These are phyloP conservation scores for Creontiades dilutus DNA, from an alignment of 2,888 invertebrate genomes.

Conservation along the genomic window DNA sequence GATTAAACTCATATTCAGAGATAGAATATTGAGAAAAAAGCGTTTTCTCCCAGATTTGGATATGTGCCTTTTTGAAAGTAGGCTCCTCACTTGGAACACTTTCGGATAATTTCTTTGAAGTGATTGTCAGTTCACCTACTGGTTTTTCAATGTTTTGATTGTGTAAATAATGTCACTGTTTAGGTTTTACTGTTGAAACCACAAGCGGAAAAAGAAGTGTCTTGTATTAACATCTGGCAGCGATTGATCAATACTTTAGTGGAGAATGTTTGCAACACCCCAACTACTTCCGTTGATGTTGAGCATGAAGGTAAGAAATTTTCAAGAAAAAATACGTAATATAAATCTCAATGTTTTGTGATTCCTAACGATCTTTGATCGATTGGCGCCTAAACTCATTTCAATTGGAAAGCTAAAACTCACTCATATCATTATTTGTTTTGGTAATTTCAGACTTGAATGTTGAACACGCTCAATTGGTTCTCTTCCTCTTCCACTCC, in stretches of 20 bases:
- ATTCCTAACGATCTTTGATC: too few species aligned
- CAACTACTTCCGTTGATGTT: slow-evolving; percentile 81
- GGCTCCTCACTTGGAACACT: too few species aligned
- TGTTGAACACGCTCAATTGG: slow-evolving; percentile 95
- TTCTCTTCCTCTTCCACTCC: slow-evolving; percentile 96
- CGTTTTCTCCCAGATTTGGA: too few species aligned
- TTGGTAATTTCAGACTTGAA: slow-evolving; percentile 85
- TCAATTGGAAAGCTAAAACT: too few species aligned
- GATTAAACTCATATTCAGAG: too few species aligned
- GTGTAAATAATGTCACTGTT: background rate
- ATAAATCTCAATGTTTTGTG: too few species aligned
- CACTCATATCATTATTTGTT: too few species aligned
- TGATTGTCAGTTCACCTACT: background rate
- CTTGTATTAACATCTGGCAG: slow-evolving; percentile 95
- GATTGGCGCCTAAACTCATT: too few species aligned
- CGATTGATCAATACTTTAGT: slow-evolving; percentile 92
- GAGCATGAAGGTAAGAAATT: slow-evolving; percentile 84
- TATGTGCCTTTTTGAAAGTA: too few species aligned
- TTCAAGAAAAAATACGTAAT: background rate
- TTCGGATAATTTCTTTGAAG: too few species aligned
- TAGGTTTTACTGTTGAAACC: slow-evolving; percentile 88
- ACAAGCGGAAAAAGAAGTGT: slow-evolving; percentile 92
- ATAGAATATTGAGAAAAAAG: too few species aligned
- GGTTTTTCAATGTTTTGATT: background rate
- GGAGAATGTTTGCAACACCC: slow-evolving; percentile 87